Base-by-base conservation (phyloP, 2,797 vertebrate species). In the Taeniopygia guttata region DNA sequence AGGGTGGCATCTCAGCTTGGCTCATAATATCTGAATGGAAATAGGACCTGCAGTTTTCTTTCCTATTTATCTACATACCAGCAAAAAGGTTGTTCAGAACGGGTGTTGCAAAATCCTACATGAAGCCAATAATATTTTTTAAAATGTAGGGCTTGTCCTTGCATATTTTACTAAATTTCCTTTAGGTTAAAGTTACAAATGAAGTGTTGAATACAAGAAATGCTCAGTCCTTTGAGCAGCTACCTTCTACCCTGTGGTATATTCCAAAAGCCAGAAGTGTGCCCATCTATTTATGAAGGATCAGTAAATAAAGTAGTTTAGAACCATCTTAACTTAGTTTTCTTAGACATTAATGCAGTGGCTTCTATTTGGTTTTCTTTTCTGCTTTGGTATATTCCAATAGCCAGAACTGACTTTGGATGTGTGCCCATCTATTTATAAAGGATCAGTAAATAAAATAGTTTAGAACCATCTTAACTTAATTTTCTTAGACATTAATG, bases 21-120 rank as follows among this genome's bases (percentile, higher is more conserved):
- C 72, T 90, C 81, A 30, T 38, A 80, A 66, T 40, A 64, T 49
- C 9, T 46, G 67, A 90, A 70, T 79, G 72, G 78, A 83, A 87
- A 93, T 22, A 26, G 68, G 23, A 46, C 40, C 81, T 89, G 80
- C 30, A 43, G 20, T 63, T 87, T 74, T 74, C 52, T 54, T n/a
- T 67, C 34, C 48, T 79, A 15, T 89, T 93, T 42, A 51, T 63
- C 67, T 60, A 3, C 74, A 21, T 68, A 60, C 8, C 0, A 0
- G 72, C 16, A 9, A 80, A 74, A 32, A 46, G 9, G 10, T 13
- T 89, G 52, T 27, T 60, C 56, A 32, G 18, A 40, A 55, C 2
- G 2, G 1, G 15, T 8, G n/a, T 19, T 79, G 52, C 10, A 16
- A 11, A 54, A 38, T 10, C 67, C 34, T 3, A 49, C 52, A 62